Conservation (phyloP, 2,888 invertebrate species). For the Ichneumoninae sp. region DNA sequence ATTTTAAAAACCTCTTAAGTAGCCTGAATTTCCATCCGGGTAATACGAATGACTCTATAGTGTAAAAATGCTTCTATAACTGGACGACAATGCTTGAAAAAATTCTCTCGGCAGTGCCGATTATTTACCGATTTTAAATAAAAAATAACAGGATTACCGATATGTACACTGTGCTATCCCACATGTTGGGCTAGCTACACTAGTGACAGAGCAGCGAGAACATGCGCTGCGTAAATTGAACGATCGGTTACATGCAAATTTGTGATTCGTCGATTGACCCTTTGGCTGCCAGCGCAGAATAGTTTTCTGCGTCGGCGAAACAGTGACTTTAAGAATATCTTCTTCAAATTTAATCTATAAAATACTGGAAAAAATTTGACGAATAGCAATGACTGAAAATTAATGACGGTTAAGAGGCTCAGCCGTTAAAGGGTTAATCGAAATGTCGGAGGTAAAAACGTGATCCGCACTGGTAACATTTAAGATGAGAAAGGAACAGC, state of each 20-base stretch:
- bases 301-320: background rate
- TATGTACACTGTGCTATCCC: background rate
- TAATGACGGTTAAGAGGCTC: background rate
- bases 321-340: background rate
- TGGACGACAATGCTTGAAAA: conserved; percentile 27
- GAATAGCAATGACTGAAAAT: background rate
- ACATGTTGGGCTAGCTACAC: background rate
- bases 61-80: conserved; percentile 22
- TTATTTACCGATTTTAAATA: background rate
- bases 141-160: background rate
- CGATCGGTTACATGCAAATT: conserved; percentile 30
- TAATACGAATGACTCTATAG: background rate
- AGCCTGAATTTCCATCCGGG: conserved; percentile 24
- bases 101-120: conserved; percentile 21
- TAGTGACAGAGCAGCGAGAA: conserved; percentile 19
- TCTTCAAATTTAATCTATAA: background rate
- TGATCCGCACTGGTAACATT: background rate
- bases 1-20: conserved; percentile 16
- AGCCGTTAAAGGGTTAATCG: background rate
- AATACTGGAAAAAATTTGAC: background rate
- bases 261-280: background rate
- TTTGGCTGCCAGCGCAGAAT: background rate
- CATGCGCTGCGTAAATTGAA: conserved; percentile 30
- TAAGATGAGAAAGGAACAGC: background rate
- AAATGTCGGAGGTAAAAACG: conserved; percentile 28